Percentiles rank a stretch among this genome's conserved stretches.
These are phyloP conservation scores for Nymphalis polychloros DNA, from an alignment of 2,888 invertebrate genomes.

Conservation along the genomic window DNA sequence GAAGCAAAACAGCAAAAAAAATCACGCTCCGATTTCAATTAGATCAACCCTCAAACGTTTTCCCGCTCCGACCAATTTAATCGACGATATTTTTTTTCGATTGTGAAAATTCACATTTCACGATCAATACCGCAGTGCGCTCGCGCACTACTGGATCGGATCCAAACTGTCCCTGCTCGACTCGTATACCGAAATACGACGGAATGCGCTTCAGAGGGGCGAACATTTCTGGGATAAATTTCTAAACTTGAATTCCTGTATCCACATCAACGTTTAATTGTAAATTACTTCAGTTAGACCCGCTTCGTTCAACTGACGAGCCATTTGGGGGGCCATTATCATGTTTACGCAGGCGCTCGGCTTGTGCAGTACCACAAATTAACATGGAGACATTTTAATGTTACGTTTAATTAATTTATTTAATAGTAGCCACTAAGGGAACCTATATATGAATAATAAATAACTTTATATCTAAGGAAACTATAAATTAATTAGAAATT, in stretches of 20 bases:
- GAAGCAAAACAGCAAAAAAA: slow-evolving; percentile 2
- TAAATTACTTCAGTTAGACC: slow-evolving; percentile 14
- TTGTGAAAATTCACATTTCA: slow-evolving; percentile 20
- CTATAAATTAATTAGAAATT: too few relatives aligned
- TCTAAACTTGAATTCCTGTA: slow-evolving; percentile 13
- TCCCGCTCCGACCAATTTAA: slow-evolving; percentile 2
- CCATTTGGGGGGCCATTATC: slow-evolving; percentile 27
- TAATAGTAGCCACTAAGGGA: too few relatives aligned
- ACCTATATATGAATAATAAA: too few relatives aligned
- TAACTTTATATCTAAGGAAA: too few relatives aligned
- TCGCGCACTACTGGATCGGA: slow-evolving; percentile 64
- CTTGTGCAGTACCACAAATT: slow-evolving; percentile 23
- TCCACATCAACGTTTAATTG: slow-evolving; percentile 10
- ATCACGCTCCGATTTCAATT: slow-evolving; percentile 13
- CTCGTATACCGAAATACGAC: slow-evolving; percentile 76
- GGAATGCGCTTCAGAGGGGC: slow-evolving; percentile 67
- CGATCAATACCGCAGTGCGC: slow-evolving; percentile 38
- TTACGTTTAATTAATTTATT: background rate
- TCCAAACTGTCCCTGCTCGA: slow-evolving; percentile 78
- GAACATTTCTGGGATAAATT: slow-evolving; percentile 61
- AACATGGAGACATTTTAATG: slow-evolving; percentile 31
- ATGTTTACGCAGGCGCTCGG: slow-evolving; percentile 25
- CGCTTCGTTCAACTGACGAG: slow-evolving; percentile 13
- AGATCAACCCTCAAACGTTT: slow-evolving; percentile 13
- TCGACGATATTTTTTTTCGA: slow-evolving; percentile 9